Evolutionary conservation across 2,113 vertebrate species (phyloP).

Genomic region (Sitta europaea): DNA sequence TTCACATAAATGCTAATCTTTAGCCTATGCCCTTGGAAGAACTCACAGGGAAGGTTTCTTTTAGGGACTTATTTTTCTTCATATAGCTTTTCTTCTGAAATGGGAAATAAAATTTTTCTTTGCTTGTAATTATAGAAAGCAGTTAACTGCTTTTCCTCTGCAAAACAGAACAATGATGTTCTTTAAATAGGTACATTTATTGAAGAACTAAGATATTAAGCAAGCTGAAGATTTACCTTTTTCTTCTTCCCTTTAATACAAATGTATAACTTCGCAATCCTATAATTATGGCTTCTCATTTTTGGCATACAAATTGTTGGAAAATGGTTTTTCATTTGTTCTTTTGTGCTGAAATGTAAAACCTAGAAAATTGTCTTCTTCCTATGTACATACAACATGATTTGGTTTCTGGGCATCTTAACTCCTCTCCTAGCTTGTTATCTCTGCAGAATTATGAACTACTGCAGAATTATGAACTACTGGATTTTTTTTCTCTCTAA

Average conservation of each 20-base stretch:
- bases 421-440: neutral
- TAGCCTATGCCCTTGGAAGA: slow-evolving; percentile 23
- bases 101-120: neutral
- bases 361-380: neutral
- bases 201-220: slow-evolving; percentile 12
- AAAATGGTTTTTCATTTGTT: neutral
- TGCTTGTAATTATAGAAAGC: slow-evolving; percentile 42
- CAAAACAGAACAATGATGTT: neutral
- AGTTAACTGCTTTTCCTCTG: slow-evolving; percentile 37
- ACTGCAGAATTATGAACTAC: neutral
- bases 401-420: neutral
- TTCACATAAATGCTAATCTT: slow-evolving; percentile 58
- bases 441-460: neutral
- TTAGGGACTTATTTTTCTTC: neutral
- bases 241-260: neutral
- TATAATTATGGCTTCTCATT: slow-evolving; percentile 38
- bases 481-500: neutral
- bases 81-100: slow-evolving; percentile 35
- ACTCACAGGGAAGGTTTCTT: slow-evolving; percentile 6
- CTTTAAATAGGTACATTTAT: slow-evolving; percentile 48
- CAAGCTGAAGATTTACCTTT: slow-evolving; percentile 4
- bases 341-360: neutral
- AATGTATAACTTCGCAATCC: neutral
- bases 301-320: slow-evolving; percentile 8
- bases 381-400: neutral